A percentile compares a stretch with the other conserved stretches of the same genome.
Evolutionary conservation across 2,888 invertebrate species (phyloP).

Genomic region (Odontomyia ornata): DNA sequence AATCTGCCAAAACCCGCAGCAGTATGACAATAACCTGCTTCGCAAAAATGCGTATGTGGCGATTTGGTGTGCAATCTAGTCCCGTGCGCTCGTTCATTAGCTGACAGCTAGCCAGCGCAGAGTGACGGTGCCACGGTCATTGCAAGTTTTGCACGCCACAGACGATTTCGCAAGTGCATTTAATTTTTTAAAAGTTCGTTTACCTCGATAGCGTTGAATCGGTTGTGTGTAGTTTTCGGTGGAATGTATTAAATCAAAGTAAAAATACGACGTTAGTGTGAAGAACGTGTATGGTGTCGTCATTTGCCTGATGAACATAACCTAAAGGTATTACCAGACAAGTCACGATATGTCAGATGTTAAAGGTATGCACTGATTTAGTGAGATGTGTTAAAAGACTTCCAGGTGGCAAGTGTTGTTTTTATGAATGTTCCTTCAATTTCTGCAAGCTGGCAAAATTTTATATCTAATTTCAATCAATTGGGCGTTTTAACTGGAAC

Average conservation of each 20-base stretch:
- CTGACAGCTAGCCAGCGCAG: background rate
- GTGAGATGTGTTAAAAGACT: too few species aligned
- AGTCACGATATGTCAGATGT: too few species aligned
- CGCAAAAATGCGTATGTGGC: constrained; percentile 32
- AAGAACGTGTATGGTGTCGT: background rate
- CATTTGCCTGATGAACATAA: constrained; percentile 22
- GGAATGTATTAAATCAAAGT: too few species aligned
- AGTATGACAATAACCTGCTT: constrained; percentile 6
- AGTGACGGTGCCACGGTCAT: background rate
- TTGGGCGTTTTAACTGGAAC: too few species aligned
- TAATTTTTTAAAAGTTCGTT: background rate
- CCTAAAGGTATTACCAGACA: background rate
- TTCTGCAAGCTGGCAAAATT: too few species aligned
- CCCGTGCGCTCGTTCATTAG: background rate
- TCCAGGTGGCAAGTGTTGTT: too few species aligned
- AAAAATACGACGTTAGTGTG: too few species aligned
- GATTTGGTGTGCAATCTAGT: background rate
- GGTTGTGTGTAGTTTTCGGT: too few species aligned
- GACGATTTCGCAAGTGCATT: background rate
- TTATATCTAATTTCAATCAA: too few species aligned
- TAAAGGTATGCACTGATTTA: too few species aligned
- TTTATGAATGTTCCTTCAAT: too few species aligned
- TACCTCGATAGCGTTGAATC: background rate
- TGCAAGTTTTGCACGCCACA: background rate
- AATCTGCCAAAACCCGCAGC: background rate